Evolutionary conservation across 1,140 invertebrate genomes (phyloP), one percentile per base, ranked within the genome.

Genomic region (Dolichoris vasculosae): DNA sequence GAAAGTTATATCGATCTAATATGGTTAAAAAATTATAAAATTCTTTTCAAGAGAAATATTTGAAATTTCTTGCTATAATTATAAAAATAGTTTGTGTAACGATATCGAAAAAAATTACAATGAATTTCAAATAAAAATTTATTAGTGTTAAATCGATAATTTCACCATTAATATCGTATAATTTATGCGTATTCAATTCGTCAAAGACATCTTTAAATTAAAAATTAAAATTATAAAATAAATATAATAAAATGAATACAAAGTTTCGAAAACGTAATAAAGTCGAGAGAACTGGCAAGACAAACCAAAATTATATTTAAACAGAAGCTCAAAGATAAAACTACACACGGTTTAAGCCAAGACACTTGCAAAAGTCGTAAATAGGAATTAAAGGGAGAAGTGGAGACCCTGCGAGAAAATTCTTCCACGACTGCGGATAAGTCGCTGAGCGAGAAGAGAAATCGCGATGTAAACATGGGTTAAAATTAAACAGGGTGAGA

Each of bases 311-410:
- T 64, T 75, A 40, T 35, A 46, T 46, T 76, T 76, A 40, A 63
- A 59, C 32, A 46, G 51, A 59, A 82, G 69, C 38, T 32, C 2
- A 38, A 32, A 77, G 59, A 84, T 77, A 78, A 84, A 63, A 69
- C 17, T 30, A 46, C 26, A 64, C 32, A 11, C 64, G 32, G 26
- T 38, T 55, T 85, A 67, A 80, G 64, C 73, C n/a, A n/a, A 4
- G 55, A 69, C 40, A 73, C 51, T 86, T 77, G 69, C 79, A 75
- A 82, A 73, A 86, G 84, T 86, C 84, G 79, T 86, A 86, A 86
- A 86, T 86, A 86, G 79, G 84, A 71, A 82, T 86, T 86, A 86
- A 86, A 86, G 77, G 84, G 38, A 81, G 84, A 55, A 55, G 32
- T 82, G 26, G 71, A 23, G n/a, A 51, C 17, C 26, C 23, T 17